Conservation (phyloP, 2,888 invertebrate species). For the Erynnis tages region DNA sequence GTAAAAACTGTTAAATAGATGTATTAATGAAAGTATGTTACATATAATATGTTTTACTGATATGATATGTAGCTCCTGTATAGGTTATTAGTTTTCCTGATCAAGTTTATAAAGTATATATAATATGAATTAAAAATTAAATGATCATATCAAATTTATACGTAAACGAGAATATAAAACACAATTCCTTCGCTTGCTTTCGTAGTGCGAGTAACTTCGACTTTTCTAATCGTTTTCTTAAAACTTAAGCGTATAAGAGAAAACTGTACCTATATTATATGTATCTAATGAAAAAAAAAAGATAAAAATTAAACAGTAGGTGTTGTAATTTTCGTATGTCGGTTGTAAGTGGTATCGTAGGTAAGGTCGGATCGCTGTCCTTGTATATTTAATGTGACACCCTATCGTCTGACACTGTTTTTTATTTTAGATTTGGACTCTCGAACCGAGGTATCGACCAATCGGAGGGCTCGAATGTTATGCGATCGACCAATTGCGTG, state of each 20-base stretch:
- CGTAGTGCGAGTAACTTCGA: constrained; percentile 52
- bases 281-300: constrained; percentile 39
- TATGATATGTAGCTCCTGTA: no score
- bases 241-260: constrained; percentile 47
- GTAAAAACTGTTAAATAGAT: no score
- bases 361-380: constrained; percentile 43
- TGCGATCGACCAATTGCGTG: background rate
- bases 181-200: constrained; percentile 65
- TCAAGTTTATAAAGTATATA: constrained; percentile 15
- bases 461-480: background rate
- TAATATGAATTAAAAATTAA: constrained; percentile 33
- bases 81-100: no score
- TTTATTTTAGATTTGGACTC: constrained; percentile 5
- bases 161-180: constrained; percentile 52
- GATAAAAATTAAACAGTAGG: constrained; percentile 52
- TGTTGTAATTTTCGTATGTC: constrained; percentile 72
- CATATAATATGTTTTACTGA: no score
- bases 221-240: constrained; percentile 57
- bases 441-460: constrained; percentile 19
- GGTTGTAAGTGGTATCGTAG: constrained; percentile 45
- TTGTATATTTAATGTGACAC: constrained; percentile 60
- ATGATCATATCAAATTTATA: constrained; percentile 80
- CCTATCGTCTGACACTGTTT: constrained; percentile 4
- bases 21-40: no score
- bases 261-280: constrained; percentile 63